phyloP scores from a whole-genome alignment of 2,113 vertebrate species.

The Paradoxurus hermaphroditus region DNA sequence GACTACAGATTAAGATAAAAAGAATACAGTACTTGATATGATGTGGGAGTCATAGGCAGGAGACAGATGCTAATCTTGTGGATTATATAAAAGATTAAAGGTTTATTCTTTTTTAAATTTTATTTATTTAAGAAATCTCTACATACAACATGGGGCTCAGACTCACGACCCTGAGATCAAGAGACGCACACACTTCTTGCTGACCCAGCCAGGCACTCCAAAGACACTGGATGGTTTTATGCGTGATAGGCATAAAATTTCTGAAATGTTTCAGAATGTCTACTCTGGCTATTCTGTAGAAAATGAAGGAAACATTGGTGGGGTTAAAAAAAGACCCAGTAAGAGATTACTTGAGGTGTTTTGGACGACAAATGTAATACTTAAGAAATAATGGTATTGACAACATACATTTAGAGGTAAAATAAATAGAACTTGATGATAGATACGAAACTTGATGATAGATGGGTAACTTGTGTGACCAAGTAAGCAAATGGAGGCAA shows the following conservation, averaged over 20 bases:
- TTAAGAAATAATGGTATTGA: not conserved
- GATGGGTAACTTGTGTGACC: not conserved
- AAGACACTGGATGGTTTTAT: not conserved
- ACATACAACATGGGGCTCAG: too few species aligned
- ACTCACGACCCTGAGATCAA: too few species aligned
- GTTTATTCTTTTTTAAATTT: not conserved
- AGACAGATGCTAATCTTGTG: too few species aligned
- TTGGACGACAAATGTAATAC: not conserved
- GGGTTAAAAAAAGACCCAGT: not conserved
- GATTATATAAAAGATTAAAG: not conserved
- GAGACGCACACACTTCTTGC: too few species aligned
- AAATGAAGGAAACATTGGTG: not conserved
- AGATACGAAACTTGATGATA: not conserved
- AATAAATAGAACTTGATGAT: not conserved
- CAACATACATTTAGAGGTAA: not conserved
- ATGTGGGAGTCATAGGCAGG: not conserved
- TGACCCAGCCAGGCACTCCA: too few species aligned
- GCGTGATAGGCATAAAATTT: not conserved
- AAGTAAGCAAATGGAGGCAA: not conserved
- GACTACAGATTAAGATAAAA: not conserved
- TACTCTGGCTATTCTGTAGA: not conserved
- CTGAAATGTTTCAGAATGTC: not conserved
- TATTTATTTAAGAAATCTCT: too few species aligned
- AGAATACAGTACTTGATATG: not conserved
- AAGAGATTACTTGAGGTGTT: not conserved